phyloP scores from a whole-genome alignment of 2,113 vertebrate species.

The Oreocharis arfaki region DNA sequence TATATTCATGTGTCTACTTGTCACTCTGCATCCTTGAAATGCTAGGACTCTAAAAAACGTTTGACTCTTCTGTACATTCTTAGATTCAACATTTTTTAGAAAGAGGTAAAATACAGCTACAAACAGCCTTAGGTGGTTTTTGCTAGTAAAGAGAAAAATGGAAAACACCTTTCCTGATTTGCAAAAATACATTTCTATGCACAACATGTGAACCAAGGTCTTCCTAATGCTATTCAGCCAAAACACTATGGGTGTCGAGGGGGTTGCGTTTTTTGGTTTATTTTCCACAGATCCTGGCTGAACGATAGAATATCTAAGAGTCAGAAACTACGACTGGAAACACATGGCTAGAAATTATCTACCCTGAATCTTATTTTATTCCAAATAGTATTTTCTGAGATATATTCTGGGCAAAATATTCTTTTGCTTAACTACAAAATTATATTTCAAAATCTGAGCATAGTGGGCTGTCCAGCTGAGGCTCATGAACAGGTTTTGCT shows the following conservation, averaged over 20 bases:
- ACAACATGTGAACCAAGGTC: background rate
- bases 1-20: background rate
- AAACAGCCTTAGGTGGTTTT: background rate
- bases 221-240: background rate
- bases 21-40: background rate
- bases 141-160: background rate
- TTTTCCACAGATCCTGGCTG: background rate
- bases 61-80: background rate
- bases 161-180: background rate
- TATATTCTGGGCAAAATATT: background rate
- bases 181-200: background rate
- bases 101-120: background rate
- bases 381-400: background rate
- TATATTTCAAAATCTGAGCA: background rate
- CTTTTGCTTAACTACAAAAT: background rate
- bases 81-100: background rate
- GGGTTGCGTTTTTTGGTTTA: background rate
- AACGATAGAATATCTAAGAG: background rate
- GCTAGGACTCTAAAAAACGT: background rate
- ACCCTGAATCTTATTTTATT: background rate
- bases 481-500: background rate
- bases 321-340: background rate
- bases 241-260: fast-evolving
- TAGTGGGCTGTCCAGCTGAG: background rate
- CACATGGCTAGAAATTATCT: background rate